Evolutionary conservation across 2,113 vertebrate genomes (phyloP), one percentile per base, ranked within the genome.

Genomic region (Daubentonia madagascariensis): DNA sequence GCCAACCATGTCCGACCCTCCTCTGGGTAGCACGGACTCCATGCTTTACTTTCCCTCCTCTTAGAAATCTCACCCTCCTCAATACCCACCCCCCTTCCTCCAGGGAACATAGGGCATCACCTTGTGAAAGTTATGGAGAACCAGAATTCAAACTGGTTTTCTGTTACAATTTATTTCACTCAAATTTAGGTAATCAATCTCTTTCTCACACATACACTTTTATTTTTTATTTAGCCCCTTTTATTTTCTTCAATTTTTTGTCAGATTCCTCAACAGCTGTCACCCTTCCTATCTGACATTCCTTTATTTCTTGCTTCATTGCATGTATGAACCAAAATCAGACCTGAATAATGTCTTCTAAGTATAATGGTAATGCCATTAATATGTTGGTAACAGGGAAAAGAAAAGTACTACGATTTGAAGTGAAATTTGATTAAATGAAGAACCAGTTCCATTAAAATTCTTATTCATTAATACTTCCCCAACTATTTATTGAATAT

Each of bases 1-100:
- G 25, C n/a, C 23, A 28, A 23, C 14, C 14, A 16, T 57, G 5
- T 5, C 10, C 5, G 4, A 3, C 61, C 14, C 23, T 50, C n/a
- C 20, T 32, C 48, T 13, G 5, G 18, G 5, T 8, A 57, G 14
- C 35, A 0, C 16, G 0, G 5, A 25, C 50, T 30, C 25, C 16
- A 18, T 1, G 2, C 2, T 40, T 65, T 40, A 22, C 28, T 50
- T 50, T 54, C 4, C 3, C 11, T 68, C 43, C 43, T 80, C 22
- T 90, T 57, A 85, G 11, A 18, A 18, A 8, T 48, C 7, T 43
- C 10, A 68, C 30, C 68, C 20, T 63, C 65, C 14, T 57, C 18
- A 78, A 1, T 4, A 22, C 6, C 4, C 6, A 10, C 11, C 5
- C 0, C 30, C 6, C 17, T 61, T 45, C 45, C 12, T 35, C 32